phyloP scores from a whole-genome alignment of 1,140 invertebrate genomes.

The Drosophila chauvacae region DNA sequence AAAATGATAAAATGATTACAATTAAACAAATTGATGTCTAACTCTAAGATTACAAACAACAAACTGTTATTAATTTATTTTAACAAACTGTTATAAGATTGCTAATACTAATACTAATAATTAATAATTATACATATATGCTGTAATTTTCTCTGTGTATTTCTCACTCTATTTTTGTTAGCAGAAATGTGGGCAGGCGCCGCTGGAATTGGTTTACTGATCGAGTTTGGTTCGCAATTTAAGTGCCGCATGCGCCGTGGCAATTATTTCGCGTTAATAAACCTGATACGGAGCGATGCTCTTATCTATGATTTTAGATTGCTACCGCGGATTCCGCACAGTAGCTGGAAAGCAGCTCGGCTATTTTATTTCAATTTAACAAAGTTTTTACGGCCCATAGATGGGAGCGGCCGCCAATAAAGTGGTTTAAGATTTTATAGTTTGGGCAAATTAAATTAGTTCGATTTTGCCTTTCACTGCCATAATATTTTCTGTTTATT shows the following conservation, averaged over 20 bases:
- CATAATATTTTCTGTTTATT: neutral
- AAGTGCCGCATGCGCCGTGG: slow-evolving; percentile 62
- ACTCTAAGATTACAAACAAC: neutral
- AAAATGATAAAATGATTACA: neutral
- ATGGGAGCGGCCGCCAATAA: slow-evolving; percentile 5
- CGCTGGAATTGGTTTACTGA: slow-evolving; percentile 11
- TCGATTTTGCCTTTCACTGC: neutral
- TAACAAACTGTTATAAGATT: neutral
- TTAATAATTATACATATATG: neutral
- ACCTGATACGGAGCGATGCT: slow-evolving; percentile 51
- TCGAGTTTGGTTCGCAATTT: slow-evolving; percentile 57
- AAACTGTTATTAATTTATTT: neutral
- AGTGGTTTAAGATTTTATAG: slow-evolving; percentile 5
- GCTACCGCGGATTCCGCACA: slow-evolving; percentile 42
- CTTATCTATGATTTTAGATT: slow-evolving; percentile 50
- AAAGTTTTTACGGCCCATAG: slow-evolving; percentile 18
- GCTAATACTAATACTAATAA: neutral
- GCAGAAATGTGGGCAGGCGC: slow-evolving; percentile 34
- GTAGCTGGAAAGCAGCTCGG: slow-evolving; percentile 19
- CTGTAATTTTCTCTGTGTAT: neutral
- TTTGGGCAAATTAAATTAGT: slow-evolving; percentile 15
- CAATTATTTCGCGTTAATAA: slow-evolving; percentile 69
- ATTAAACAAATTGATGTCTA: neutral
- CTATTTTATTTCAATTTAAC: slow-evolving; percentile 51
- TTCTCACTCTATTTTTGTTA: neutral